These are phyloP conservation scores for Zaprionus gabonicus DNA, from an alignment of 1,140 invertebrate species.

Conservation along the genomic window DNA sequence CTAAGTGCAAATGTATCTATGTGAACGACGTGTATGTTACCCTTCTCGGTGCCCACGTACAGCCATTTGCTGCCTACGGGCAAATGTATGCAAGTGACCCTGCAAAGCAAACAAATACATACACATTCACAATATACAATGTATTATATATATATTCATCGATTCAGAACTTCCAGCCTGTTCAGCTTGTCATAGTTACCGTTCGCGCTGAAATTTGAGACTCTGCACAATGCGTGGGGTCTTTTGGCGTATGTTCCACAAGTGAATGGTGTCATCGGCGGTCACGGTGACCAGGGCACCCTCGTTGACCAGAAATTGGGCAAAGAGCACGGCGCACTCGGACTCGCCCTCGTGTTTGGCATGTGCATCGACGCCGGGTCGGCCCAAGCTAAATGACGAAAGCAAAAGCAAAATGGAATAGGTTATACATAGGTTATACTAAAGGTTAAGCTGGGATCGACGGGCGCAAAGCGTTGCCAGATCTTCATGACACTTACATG, in stretches of 20 bases:
- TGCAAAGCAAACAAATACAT: slow-evolving; percentile 84
- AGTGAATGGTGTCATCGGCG: slow-evolving; percentile 96
- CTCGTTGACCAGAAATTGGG: slow-evolving; percentile 98
- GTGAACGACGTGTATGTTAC: slow-evolving; percentile 99
- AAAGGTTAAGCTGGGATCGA: background rate
- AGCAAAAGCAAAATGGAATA: background rate
- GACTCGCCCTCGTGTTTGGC: slow-evolving; percentile 91
- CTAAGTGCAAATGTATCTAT: slow-evolving; percentile 98
- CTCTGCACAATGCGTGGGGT: slow-evolving; percentile 97
- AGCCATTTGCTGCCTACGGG: slow-evolving; percentile 99
- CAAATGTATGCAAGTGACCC: slow-evolving; percentile 96
- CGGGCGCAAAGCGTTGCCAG: background rate
- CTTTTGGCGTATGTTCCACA: slow-evolving; percentile 99
- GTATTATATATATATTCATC: background rate
- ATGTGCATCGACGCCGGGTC: slow-evolving; percentile 97
- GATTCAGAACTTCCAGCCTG: background rate
- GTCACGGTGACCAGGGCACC: slow-evolving; percentile 97
- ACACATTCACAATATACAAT: background rate
- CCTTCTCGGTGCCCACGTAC: slow-evolving; percentile 98
- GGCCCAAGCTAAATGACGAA: slow-evolving; percentile 90
- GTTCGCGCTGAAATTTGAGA: slow-evolving; percentile 98
- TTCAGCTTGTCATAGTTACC: slow-evolving; percentile 86
- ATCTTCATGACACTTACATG: slow-evolving; percentile 88
- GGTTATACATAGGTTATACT: background rate
- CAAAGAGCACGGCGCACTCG: slow-evolving; percentile 92